Evolutionary conservation across 2,888 invertebrate species (phyloP).

Genomic region (Baronia brevicornis): DNA sequence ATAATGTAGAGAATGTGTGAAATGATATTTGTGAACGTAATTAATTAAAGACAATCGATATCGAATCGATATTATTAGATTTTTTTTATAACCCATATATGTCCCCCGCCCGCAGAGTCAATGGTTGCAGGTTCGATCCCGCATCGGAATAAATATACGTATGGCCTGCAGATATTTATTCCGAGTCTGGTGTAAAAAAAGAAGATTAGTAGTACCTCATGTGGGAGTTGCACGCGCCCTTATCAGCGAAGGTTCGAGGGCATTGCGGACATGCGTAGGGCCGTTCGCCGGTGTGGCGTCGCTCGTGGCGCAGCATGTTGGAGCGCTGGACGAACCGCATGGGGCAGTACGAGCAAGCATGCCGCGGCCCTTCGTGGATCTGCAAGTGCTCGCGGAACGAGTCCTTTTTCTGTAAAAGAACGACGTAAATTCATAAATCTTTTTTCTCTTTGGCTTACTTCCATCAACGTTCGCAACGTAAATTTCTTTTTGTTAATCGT

Average conservation of each 20-base stretch:
- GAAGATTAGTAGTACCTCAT: constrained; percentile 35
- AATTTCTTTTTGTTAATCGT: background rate
- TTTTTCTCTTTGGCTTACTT: too few species aligned
- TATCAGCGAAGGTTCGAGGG: constrained; percentile 71
- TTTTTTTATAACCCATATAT: too few species aligned
- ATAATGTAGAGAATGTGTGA: too few species aligned
- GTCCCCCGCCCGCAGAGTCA: too few species aligned
- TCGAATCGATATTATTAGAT: too few species aligned
- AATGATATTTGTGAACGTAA: too few species aligned
- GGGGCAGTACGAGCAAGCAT: constrained; percentile 76
- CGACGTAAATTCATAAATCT: background rate
- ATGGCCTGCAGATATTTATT: too few species aligned
- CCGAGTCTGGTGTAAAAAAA: too few species aligned
- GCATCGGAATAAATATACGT: too few species aligned
- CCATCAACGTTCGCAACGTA: too few species aligned
- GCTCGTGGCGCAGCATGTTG: constrained; percentile 74
- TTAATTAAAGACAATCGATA: too few species aligned
- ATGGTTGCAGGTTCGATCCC: too few species aligned
- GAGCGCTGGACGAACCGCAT: constrained; percentile 77
- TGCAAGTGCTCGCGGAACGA: constrained; percentile 75
- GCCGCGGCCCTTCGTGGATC: constrained; percentile 75
- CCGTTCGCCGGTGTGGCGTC: constrained; percentile 74
- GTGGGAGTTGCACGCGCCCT: constrained; percentile 74
- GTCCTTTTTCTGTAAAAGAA: constrained; percentile 58
- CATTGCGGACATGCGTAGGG: constrained; percentile 74